Base-by-base conservation (phyloP, 92 coral and sea anemone genomes). In the Epizoanthus illoricatus region DNA sequence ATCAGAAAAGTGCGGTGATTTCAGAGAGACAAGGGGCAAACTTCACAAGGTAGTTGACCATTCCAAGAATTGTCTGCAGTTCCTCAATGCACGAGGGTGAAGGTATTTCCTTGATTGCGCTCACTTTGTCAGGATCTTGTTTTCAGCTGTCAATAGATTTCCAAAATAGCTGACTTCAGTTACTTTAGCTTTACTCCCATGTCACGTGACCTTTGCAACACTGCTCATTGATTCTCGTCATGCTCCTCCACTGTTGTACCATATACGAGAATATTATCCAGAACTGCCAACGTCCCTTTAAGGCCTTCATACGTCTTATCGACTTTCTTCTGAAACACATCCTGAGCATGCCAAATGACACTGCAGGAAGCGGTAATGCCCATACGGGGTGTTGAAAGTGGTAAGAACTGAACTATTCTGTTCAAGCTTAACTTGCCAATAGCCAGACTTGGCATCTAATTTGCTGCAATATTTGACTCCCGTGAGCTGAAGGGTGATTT, bases 271-370 rank as follows among this genome's bases (percentile, higher is more conserved):
- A 84, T 84, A 52, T 84, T 73, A 73, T 84, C 82, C 12, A 84
- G 74, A 28, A 74, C 61, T 24, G 79, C 83, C 3, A 21, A 56
- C 7, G 74, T 73, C 6, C 81, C 73, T 10, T 55, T 65, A 12
- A 73, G 36, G 5, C 69, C 73, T 18, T 75, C 73, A 21, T 43
- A 56, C n/a, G 67, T 40, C 17, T 63, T 1, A 23, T 84, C 83
- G 52, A 74, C 70, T 19, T 75, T 84, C 65, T 74, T 84, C 81
- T 84, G 57, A 60, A 73, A 73, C 11, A 84, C 75, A 4, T 74
- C 72, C 20, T 84, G 87, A 2, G 81, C 72, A 74, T 63, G 17
- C 87, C 81, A 74, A 74, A 84, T 19, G 86, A 81, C 59, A 83
- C 20, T 68, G 17, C 49, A 62, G 45, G 11, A 57, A 28, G 1